phyloP scores from a whole-genome alignment of 2,113 vertebrate species.

The Bombycilla garrulus region DNA sequence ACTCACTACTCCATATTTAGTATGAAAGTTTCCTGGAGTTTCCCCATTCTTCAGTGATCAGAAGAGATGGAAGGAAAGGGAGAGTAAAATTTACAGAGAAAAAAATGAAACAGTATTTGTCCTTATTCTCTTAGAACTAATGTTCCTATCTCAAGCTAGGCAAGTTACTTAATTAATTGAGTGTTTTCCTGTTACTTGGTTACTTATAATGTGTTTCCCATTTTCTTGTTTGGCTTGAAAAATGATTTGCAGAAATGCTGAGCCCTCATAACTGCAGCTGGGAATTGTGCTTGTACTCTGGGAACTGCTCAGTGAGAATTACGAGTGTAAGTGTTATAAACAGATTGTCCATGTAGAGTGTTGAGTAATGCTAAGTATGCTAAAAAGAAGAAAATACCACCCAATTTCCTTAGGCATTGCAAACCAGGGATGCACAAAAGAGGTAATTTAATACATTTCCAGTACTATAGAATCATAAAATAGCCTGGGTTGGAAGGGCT shows the following conservation, averaged over 20 bases:
- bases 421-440: background rate
- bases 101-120: background rate
- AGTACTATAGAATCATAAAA: background rate
- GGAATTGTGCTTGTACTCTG: background rate
- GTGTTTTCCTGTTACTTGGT: background rate
- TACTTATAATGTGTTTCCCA: background rate
- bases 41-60: background rate
- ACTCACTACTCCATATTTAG: background rate
- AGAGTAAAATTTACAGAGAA: background rate
- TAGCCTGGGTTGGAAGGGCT: background rate
- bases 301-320: background rate
- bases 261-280: conserved; percentile 19
- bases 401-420: background rate
- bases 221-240: background rate
- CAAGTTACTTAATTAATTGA: background rate
- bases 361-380: background rate
- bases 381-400: background rate
- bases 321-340: background rate
- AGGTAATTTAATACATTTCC: background rate
- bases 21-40: background rate
- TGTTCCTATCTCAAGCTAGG: background rate
- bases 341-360: background rate
- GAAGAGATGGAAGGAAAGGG: background rate
- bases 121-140: background rate
- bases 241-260: background rate